phyloP scores from a whole-genome alignment of 1,140 invertebrate genomes.

The Eriosoma lanigerum region DNA sequence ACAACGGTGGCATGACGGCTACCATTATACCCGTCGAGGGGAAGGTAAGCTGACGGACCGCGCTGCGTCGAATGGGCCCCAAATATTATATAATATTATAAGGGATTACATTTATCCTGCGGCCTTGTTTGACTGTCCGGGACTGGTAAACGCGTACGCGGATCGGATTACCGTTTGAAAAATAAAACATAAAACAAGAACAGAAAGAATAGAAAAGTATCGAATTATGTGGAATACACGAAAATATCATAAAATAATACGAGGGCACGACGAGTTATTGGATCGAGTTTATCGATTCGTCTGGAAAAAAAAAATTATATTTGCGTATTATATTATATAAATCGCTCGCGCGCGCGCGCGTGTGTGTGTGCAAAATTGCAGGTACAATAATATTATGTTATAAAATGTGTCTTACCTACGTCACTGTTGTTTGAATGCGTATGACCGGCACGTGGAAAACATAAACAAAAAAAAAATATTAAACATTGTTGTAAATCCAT shows the following conservation, averaged over 20 bases:
- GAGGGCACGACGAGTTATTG: conserved; percentile 19
- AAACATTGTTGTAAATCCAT: background rate
- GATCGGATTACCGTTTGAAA: conserved; percentile 34
- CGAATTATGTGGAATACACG: conserved; percentile 15
- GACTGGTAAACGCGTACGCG: conserved; percentile 14
- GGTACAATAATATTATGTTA: too few relatives aligned
- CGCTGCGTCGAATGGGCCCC: conserved; percentile 8
- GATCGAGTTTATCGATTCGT: conserved; percentile 1
- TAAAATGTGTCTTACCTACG: too few relatives aligned
- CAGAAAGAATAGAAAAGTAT: conserved; percentile 10
- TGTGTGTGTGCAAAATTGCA: background rate
- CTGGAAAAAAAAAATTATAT: background rate
- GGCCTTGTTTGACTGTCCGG: conserved; percentile 43
- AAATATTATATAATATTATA: background rate
- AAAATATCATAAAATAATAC: background rate
- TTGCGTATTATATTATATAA: background rate
- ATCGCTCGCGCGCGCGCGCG: background rate
- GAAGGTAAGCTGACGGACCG: background rate
- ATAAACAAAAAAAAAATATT: background rate
- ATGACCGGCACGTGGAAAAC: background rate
- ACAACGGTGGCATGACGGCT: background rate
- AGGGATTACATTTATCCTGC: conserved; percentile 51
- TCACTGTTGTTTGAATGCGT: too few relatives aligned
- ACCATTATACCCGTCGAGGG: background rate
- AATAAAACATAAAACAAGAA: background rate